A percentile compares a stretch with the other conserved stretches of the same genome.
Conservation (phyloP, 2,113 vertebrate genomes). For the Atlantisia rogersi region DNA sequence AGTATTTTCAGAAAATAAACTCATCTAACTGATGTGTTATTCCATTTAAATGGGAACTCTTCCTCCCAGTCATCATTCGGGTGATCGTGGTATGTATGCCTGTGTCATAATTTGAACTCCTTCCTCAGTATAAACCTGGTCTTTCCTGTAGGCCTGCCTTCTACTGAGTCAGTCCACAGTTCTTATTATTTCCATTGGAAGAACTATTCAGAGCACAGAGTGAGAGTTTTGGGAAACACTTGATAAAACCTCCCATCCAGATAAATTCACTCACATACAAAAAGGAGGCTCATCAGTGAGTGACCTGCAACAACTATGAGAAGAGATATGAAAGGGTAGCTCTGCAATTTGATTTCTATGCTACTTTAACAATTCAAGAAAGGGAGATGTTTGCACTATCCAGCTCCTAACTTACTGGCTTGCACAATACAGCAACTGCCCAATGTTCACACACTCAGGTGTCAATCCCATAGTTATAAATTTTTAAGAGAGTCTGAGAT, state of each 20-base stretch:
- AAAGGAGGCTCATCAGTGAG: background rate
- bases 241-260: background rate
- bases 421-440: background rate
- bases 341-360: background rate
- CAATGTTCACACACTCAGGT: accelerated
- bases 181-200: background rate
- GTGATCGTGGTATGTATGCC: background rate
- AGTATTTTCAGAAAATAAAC: background rate
- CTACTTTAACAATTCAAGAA: background rate
- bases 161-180: background rate
- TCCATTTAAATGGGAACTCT: background rate
- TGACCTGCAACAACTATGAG: background rate
- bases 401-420: background rate
- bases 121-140: background rate
- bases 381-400: background rate
- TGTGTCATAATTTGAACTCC: background rate
- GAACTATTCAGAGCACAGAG: background rate
- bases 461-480: accelerated
- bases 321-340: background rate
- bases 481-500: background rate
- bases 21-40: background rate
- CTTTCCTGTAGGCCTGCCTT: background rate
- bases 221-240: background rate
- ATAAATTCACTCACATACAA: background rate
- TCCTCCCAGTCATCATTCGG: background rate